A percentile compares a stretch with the other conserved stretches of the same genome.
Conservation (phyloP, 2,113 vertebrate species). For the Tragelaphus imberbis region DNA sequence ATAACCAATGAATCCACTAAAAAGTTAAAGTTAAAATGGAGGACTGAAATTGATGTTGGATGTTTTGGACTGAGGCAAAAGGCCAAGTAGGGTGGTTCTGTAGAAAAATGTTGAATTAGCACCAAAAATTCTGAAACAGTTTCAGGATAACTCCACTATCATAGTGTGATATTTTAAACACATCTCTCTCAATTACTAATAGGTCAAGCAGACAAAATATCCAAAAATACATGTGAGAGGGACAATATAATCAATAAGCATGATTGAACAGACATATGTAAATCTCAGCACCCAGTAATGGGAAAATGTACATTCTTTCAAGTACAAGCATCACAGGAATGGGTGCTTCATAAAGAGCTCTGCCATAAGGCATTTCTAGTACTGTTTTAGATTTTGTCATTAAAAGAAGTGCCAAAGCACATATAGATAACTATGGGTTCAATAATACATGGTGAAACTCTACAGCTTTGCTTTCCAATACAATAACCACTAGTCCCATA, state of each 20-base stretch:
- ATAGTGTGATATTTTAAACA: not conserved
- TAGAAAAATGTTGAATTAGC: not conserved
- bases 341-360: not conserved
- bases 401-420: not conserved
- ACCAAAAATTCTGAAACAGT: not conserved
- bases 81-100: not conserved
- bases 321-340: not conserved
- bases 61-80: not conserved
- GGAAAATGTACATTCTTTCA: not conserved
- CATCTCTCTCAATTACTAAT: not conserved
- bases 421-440: not conserved
- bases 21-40: not conserved
- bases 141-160: not conserved
- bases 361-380: not conserved
- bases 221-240: not conserved
- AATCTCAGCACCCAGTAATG: not conserved
- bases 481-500: not conserved
- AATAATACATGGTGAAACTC: not conserved
- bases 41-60: not conserved
- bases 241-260: not conserved
- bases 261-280: not conserved
- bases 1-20: not conserved
- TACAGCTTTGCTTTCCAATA: not conserved
- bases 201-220: not conserved
- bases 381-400: not conserved